Base-by-base conservation (phyloP, 2,888 invertebrate species). In the Spilosoma lubricipeda region DNA sequence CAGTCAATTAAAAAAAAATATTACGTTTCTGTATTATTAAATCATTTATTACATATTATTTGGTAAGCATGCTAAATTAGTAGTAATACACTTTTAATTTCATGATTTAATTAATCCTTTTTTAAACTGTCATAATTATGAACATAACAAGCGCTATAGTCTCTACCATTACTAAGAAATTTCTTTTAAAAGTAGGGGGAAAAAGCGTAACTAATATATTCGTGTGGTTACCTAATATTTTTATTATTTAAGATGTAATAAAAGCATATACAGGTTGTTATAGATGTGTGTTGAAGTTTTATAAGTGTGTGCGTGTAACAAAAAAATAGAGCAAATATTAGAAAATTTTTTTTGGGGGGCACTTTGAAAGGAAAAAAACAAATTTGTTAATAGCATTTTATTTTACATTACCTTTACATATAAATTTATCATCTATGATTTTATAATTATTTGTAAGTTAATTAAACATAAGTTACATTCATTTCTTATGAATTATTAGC, bases 181-280 rank as follows among this genome's bases (percentile, higher is more conserved):
- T 73, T 73, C 65, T 73, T 42, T 73, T 65, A 18, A 42, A 30
- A 56, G 56, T n/a, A 59, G 18, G 42, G 36, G 66, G 59, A 67
- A 80, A 82, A 82, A 82, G 81, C 81, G 77, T 82, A 70, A 82
- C 81, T 30, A 78, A 76, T 33, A 39, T 42, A 70, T 75, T 73
- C 45, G 71, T 42, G n/a, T 15, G 48, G 66, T 82, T 77, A 78
- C 33, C 33, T 73, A 77, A 82, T 69, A 33, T 73, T 70, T 70
- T 67, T 78, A 71, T 77, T 73, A 67, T 72, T 70, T 39, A 67
- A 9, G 48, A 33, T 67, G 67, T 67, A 48, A 67, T 33, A 67
- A 30, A 63, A 13, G 23, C 48, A 30, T 67, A 67, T 67, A 67
- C 67, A 67, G 48, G 18, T 18, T 18, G 63, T 30, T 5, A 18